Percentiles rank a stretch among this genome's conserved stretches.
Evolutionary conservation across 37 sponge, comb jelly and placozoan genomes (phyloP).

Genomic region (Aphrocallistes beatrix): DNA sequence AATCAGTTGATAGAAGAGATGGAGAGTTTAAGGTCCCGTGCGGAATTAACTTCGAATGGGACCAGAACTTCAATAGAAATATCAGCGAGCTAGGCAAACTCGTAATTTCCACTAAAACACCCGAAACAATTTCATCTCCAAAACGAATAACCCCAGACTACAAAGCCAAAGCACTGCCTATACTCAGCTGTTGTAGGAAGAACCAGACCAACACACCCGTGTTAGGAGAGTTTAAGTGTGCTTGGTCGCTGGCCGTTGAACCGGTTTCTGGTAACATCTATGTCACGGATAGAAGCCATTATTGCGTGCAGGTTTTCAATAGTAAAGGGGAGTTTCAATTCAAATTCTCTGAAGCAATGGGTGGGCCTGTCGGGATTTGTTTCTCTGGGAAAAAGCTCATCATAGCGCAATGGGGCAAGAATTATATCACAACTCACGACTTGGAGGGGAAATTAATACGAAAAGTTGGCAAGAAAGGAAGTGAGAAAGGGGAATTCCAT

Average conservation of each 20-base stretch:
- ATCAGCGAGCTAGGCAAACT: not conserved
- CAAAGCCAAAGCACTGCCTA: not conserved
- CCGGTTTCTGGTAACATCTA: conserved; percentile 1
- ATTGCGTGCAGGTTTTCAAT: conserved; percentile 10
- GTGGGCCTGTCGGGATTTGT: not conserved
- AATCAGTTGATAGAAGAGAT: no score
- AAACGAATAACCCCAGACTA: not conserved
- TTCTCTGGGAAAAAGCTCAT: not conserved
- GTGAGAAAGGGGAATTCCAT: conserved; percentile 19
- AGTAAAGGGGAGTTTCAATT: not conserved
- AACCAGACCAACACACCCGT: not conserved
- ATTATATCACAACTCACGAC: not conserved
- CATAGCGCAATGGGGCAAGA: not conserved
- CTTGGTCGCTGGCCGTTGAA: not conserved
- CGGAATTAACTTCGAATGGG: not conserved
- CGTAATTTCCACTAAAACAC: not conserved
- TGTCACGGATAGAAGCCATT: not conserved
- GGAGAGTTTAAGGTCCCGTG: no score
- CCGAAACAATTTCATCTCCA: not conserved
- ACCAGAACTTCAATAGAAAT: not conserved
- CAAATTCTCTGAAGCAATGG: not conserved
- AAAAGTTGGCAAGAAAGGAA: not conserved
- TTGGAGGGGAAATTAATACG: not conserved
- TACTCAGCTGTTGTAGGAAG: not conserved
- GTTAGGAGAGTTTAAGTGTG: not conserved